These are phyloP conservation scores for Druon quercuslanigerum DNA, from an alignment of 1,140 invertebrate species.

Conservation along the genomic window DNA sequence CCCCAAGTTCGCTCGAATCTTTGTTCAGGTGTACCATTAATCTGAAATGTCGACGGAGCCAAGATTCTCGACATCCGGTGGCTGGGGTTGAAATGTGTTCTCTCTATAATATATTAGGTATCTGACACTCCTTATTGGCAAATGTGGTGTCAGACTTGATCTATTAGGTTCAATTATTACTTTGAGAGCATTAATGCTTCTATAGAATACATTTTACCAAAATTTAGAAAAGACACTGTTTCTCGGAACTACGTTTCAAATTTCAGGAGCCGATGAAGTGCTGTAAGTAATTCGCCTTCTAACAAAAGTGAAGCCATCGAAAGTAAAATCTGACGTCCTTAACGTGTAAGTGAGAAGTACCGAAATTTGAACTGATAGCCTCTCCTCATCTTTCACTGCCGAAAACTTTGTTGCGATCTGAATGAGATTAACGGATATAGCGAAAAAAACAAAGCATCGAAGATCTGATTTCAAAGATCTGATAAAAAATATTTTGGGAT, in stretches of 20 bases:
- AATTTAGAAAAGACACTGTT: too few relatives aligned
- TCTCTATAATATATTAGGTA: background rate
- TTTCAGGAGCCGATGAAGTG: conserved; percentile 6
- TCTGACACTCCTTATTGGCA: conserved; percentile 1
- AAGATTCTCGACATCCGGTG: conserved; percentile 33
- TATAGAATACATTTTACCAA: too few relatives aligned
- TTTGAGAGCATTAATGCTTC: too few relatives aligned
- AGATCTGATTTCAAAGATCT: too few relatives aligned
- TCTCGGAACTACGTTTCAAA: background rate
- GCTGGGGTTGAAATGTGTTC: background rate
- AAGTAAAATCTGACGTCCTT: background rate
- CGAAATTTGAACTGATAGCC: conserved; percentile 4
- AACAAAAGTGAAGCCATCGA: background rate
- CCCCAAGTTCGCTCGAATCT: conserved; percentile 48
- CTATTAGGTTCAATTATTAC: too few relatives aligned
- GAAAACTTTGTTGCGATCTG: background rate
- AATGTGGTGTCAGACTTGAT: background rate
- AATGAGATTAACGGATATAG: background rate
- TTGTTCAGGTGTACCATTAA: conserved; percentile 57
- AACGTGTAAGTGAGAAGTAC: background rate
- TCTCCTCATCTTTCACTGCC: background rate
- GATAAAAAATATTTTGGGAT: too few relatives aligned
- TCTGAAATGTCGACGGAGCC: conserved; percentile 48
- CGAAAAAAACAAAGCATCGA: background rate
- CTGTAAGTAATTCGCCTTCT: conserved; percentile 17